These are phyloP conservation scores for Mechanitis messenoides DNA, from an alignment of 2,888 invertebrate species.

Conservation along the genomic window DNA sequence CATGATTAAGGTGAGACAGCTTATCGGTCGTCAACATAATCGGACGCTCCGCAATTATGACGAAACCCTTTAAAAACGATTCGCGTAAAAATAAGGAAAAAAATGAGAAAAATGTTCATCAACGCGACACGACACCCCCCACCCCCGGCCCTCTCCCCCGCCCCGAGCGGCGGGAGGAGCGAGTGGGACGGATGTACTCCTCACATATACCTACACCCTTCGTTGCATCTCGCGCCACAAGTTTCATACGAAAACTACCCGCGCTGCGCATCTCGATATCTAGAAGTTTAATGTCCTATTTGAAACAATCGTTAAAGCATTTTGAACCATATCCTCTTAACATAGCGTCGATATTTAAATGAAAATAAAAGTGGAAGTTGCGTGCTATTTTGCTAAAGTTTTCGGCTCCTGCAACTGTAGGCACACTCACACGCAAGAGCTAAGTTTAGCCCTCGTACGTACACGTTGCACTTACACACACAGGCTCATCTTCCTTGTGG, in stretches of 20 bases:
- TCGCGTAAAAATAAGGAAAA: constrained; percentile 74
- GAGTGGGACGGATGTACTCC: constrained; percentile 44
- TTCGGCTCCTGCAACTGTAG: constrained; percentile 67
- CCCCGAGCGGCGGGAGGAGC: constrained; percentile 66
- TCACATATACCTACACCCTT: constrained; percentile 45
- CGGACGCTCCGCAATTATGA: constrained; percentile 73
- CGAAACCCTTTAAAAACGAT: constrained; percentile 77
- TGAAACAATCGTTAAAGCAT: constrained; percentile 14
- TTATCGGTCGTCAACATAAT: constrained; percentile 67
- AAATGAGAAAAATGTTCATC: constrained; percentile 76
- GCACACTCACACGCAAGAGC: constrained; percentile 53
- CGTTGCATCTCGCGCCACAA: constrained; percentile 71
- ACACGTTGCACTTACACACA: constrained; percentile 63
- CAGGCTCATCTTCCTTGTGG: constrained; percentile 51
- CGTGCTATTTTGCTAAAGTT: constrained; percentile 50
- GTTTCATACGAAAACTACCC: constrained; percentile 74
- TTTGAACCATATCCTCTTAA: constrained; percentile 25
- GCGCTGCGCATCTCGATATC: constrained; percentile 55
- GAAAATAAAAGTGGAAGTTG: constrained; percentile 28
- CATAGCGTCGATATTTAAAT: constrained; percentile 20
- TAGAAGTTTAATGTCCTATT: constrained; percentile 38
- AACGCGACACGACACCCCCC: constrained; percentile 72
- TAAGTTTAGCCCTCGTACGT: constrained; percentile 65
- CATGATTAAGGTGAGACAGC: constrained; percentile 31
- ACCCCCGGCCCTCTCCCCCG: constrained; percentile 41